Base-by-base conservation (phyloP, 2,113 vertebrate species). In the Paralichthys olivaceus region DNA sequence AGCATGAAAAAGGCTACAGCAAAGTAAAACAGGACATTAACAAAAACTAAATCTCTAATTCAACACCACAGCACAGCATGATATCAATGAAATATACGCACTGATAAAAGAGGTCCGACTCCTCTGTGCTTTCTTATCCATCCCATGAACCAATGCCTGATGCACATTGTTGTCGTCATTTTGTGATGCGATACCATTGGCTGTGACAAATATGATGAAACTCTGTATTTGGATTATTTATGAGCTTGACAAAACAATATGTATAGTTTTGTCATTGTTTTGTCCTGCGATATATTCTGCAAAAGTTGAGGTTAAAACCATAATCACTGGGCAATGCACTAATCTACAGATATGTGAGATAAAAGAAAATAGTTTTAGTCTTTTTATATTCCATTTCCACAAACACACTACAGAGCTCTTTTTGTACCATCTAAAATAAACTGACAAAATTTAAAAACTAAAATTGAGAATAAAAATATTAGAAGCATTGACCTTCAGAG, bases 161-260 rank as follows among this genome's bases (percentile, higher is more conserved):
- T 23, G 0, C 32, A 19, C 37, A 53, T 22, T 15, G n/a, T 17
- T 20, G 7, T 3, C 15, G 45, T 49, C 56, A 28, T 55, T 56
- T n/a, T 23, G 12, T 65, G 43, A n/a, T 22, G 34, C 6, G 20
- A 51, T 9, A 6, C n/a, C 5, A 71, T 81, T 75, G 55, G 71
- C 71, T 56, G 51, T 6, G 19, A 61, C 12, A 4, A 11, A 22
- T 26, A 0, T 45, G 74, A 66, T 55, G 47, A 43, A 58, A n/a
- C 5, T 5, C 2, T 2, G 56, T 7, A 8, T 64, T 70, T 73
- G 59, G 77, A 75, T n/a, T 80, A 86, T 77, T 83, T 49, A 86
- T 64, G 65, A 83, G 60, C 69, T 66, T 54, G 5, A 28, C 60
- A 69, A 19, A 68, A 12, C 28, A 5, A n/a, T 9, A 14, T 55